Evolutionary conservation across 2,113 vertebrate species (phyloP).

Genomic region (Etheostoma spectabile): DNA sequence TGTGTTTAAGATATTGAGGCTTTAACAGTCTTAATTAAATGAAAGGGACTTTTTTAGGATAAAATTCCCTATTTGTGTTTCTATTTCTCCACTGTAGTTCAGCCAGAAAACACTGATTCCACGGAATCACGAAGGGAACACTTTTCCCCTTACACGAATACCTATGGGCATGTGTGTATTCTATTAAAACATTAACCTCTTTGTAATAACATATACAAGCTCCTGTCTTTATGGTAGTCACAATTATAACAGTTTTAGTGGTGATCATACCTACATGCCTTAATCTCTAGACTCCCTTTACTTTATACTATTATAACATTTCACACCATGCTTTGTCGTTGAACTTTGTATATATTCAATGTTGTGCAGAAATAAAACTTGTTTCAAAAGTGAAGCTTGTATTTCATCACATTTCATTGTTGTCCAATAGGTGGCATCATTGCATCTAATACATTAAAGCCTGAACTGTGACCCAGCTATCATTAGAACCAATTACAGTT

Average conservation of each 20-base stretch:
- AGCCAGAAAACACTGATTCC: neutral
- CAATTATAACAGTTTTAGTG: neutral
- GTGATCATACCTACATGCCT: neutral
- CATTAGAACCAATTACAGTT: neutral
- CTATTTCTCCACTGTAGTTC: neutral
- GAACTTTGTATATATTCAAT: neutral
- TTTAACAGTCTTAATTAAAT: neutral
- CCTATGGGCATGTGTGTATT: neutral
- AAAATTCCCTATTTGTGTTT: neutral
- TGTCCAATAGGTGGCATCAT: conserved; percentile 45
- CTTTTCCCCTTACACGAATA: neutral
- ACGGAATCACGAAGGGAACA: neutral
- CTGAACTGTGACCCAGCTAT: neutral
- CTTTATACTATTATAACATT: neutral
- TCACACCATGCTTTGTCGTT: neutral
- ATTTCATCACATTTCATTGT: neutral
- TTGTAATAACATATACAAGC: neutral
- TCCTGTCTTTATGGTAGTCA: neutral
- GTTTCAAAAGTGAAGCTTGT: neutral
- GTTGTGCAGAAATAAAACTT: no score
- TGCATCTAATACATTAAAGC: neutral
- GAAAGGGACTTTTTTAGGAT: neutral
- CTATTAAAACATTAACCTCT: neutral
- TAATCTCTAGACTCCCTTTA: neutral
- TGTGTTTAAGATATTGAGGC: neutral